Conservation (phyloP, 1,140 invertebrate species). For the Cherax destructor region DNA sequence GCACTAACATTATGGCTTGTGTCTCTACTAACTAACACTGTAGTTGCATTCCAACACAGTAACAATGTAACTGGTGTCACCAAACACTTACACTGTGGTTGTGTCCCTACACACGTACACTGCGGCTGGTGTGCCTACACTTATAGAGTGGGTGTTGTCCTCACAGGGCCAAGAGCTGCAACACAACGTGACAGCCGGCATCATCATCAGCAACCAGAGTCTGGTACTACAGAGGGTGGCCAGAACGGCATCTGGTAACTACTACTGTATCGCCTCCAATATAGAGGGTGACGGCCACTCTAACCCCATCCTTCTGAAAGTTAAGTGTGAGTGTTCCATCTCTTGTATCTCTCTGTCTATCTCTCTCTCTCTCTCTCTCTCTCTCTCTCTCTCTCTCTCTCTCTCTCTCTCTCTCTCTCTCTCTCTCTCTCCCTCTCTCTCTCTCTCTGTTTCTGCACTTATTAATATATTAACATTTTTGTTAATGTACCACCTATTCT, state of each 20-base stretch:
- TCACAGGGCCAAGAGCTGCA: conserved; percentile 11
- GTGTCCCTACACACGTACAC: too few relatives aligned
- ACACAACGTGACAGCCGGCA: conserved; percentile 23
- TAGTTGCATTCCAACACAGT: too few relatives aligned
- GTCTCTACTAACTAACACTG: too few relatives aligned
- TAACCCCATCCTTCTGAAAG: conserved; percentile 18
- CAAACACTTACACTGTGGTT: too few relatives aligned
- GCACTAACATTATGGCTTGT: too few relatives aligned
- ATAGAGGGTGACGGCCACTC: conserved; percentile 37
- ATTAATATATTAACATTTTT: too few relatives aligned
- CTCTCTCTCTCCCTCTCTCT: background rate
- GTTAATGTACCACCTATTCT: too few relatives aligned
- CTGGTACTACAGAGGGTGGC: background rate
- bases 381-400: background rate
- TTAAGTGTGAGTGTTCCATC: conserved; percentile 15
- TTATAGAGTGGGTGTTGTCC: too few relatives aligned
- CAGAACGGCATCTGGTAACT: background rate
- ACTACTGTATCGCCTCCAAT: conserved; percentile 31
- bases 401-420: conserved; percentile 4
- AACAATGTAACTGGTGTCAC: too few relatives aligned
- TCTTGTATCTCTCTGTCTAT: background rate
- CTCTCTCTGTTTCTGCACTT: too few relatives aligned
- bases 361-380: background rate
- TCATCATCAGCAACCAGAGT: conserved; percentile 27
- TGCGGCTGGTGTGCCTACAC: too few relatives aligned